Evolutionary conservation across 1,140 invertebrate genomes (phyloP).

Genomic region (Solenopsis fugax): DNA sequence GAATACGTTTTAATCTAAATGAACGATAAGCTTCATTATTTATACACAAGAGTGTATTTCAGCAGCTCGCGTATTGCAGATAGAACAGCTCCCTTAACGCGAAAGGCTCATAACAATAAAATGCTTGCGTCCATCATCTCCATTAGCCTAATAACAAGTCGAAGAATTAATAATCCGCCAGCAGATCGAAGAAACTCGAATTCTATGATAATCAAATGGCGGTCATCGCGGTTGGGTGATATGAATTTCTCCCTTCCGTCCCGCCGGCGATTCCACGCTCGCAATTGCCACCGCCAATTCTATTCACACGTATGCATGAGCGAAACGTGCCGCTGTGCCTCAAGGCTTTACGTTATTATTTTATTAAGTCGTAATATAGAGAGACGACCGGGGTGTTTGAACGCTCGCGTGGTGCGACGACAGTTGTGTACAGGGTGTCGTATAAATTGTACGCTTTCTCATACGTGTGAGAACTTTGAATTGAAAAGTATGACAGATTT

Average conservation of each 20-base stretch:
- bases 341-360: conserved; percentile 81
- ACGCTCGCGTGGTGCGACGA: conserved; percentile 65
- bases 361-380: conserved; percentile 84
- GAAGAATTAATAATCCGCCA: conserved; percentile 70
- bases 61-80: not conserved
- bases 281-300: conserved; percentile 49
- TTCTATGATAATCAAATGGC: conserved; percentile 85
- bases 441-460: not conserved
- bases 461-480: not conserved
- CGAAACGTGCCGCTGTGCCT: conserved; percentile 55
- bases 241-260: conserved; percentile 42
- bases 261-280: conserved; percentile 19
- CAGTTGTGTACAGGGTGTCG: not conserved
- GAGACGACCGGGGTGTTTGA: conserved; percentile 80
- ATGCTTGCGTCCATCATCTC: conserved; percentile 40
- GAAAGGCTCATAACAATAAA: not conserved
- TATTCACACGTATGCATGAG: conserved; percentile 46
- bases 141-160: not conserved
- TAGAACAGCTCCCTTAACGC: not conserved
- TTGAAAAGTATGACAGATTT: conserved; percentile 16
- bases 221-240: conserved; percentile 27
- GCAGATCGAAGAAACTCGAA: conserved; percentile 83
- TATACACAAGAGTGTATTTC: not conserved
- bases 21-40: not conserved
- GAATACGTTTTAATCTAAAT: conserved; percentile 21